Base-by-base conservation (phyloP, 2,797 vertebrate species). In the Amblyraja radiata region DNA sequence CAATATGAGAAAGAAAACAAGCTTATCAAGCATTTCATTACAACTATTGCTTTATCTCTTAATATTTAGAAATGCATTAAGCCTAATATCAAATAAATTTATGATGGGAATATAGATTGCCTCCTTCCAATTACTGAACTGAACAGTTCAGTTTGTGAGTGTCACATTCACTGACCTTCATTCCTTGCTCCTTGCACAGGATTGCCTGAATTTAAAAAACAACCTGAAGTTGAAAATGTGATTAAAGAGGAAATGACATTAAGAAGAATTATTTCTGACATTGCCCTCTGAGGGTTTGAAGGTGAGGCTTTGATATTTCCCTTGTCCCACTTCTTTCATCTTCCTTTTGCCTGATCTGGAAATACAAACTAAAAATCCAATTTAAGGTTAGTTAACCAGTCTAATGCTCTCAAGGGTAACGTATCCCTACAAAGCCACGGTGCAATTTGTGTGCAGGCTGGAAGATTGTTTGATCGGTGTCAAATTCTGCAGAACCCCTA, bases 41-140 rank as follows among this genome's bases (percentile, higher is more conserved):
- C 71, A 73, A 74, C 23, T 73, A 28, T 92, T 39, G 71, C 73
- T 92, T 74, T 54, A 92, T 92, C 39, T 92, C 71, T 10, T 74
- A 54, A 88, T 74, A 18, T 23, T 91, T 39, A 74, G 36, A 73
- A 54, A 91, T 73, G 71, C 36, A 76, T 71, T 74, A 39, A 73
- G 46, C 39, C 71, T 74, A 54, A 54, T 63, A 88, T 88, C 61
- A 88, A 88, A 88, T 88, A 88, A 18, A 68, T 88, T 65, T 63
- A 65, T 88, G n/a, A 88, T 68, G 84, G n/a, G 65, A 21, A 88
- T 65, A 88, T 32, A 68, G 84, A 88, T 88, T 10, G 84, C 74
- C 23, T 76, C 23, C 13, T 14, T 74, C 71, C 90, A 76, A 92
- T 92, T 74, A 92, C 68, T 74, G 90, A 92, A 73, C 54, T 92